These are phyloP conservation scores for Tuberolachnus salignus DNA, from an alignment of 2,888 invertebrate genomes.

Conservation along the genomic window DNA sequence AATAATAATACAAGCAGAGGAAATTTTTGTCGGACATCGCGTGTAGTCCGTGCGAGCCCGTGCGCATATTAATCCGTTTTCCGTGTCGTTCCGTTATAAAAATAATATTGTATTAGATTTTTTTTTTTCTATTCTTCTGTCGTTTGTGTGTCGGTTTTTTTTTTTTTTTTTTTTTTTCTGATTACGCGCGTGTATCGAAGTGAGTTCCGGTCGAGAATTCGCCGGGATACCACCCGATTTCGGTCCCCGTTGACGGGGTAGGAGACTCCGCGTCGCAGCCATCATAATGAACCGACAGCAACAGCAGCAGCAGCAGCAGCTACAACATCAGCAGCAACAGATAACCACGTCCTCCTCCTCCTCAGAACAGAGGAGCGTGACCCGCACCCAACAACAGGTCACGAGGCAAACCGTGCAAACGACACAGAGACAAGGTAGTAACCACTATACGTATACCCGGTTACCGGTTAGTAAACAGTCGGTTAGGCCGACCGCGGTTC, in stretches of 20 bases:
- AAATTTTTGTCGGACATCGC: constrained; percentile 6
- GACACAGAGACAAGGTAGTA: constrained; percentile 51
- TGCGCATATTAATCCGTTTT: neutral
- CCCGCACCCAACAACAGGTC: constrained; percentile 78
- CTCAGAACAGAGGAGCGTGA: constrained; percentile 61
- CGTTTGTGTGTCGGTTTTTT: neutral
- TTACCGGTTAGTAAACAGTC: neutral
- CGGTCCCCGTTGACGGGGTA: neutral
- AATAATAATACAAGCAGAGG: neutral
- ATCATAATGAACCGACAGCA: constrained; percentile 26
- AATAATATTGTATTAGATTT: neutral
- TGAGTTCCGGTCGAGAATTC: neutral
- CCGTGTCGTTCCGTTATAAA: neutral
- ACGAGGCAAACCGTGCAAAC: constrained; percentile 75
- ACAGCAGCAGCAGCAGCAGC: constrained; percentile 22
- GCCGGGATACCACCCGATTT: constrained; percentile 2
- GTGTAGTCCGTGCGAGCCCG: neutral
- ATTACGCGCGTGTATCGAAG: neutral
- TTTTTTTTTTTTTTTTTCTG: too few species aligned
- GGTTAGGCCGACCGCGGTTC: neutral
- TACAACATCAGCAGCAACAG: constrained; percentile 28
- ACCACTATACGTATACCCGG: neutral
- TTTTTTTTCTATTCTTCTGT: neutral
- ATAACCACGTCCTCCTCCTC: constrained; percentile 26
- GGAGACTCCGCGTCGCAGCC: neutral